phyloP scores from a whole-genome alignment of 35 echinoderm and acorn worm genomes.

The Strongylocentrotus purpuratus region DNA sequence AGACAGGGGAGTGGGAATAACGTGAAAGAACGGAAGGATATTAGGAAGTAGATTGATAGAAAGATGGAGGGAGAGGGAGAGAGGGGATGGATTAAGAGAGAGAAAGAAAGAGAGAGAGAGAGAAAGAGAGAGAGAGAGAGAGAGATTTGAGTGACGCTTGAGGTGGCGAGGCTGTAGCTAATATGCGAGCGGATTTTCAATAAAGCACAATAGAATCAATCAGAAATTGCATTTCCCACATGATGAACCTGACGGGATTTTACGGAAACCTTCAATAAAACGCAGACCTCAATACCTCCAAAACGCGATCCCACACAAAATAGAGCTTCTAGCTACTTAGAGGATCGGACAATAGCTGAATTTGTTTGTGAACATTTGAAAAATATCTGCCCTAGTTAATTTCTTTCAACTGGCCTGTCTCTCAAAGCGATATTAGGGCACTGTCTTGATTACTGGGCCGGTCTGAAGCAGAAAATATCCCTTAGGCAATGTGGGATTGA shows the following conservation, averaged over 20 bases:
- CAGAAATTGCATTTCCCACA: constrained; percentile 43
- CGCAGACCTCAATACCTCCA: constrained; percentile 4
- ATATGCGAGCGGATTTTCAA: constrained; percentile 31
- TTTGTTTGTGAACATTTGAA: constrained; percentile 58
- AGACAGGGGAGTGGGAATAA: too few species aligned
- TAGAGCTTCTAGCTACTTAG: constrained; percentile 33
- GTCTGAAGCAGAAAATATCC: background rate
- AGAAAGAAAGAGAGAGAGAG: background rate
- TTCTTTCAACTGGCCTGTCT: constrained; percentile 45
- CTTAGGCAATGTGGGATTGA: background rate
- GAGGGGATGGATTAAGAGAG: background rate
- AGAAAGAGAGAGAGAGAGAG: background rate
- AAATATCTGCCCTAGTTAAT: constrained; percentile 56
- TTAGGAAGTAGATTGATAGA: background rate
- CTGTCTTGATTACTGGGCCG: constrained; percentile 34
- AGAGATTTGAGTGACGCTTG: background rate
- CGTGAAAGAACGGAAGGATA: background rate
- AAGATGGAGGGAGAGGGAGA: background rate
- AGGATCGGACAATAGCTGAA: constrained; percentile 42
- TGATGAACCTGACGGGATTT: constrained; percentile 21
- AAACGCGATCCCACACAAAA: constrained; percentile 19
- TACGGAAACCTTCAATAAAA: constrained; percentile 38
- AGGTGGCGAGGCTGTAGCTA: background rate
- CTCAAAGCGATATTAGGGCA: constrained; percentile 44
- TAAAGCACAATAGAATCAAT: constrained; percentile 22